These are phyloP conservation scores for fruit fly (Drosophila melanogaster) DNA, from an alignment of 1,140 invertebrate genomes.

Conservation along the genomic window Release_6_plus_ISO1_MT NT_033779.5:2462501-2463000, in stretches of 20 bases:
- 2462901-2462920: conserved; percentile 1
- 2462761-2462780: no score
- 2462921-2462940: neutral
- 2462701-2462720: neutral
- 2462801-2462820: no score
- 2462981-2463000: conserved; percentile 52
- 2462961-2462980: conserved; percentile 18
- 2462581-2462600: conserved; percentile 87
- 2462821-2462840: no score
- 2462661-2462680: conserved; percentile 90
- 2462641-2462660: conserved; percentile 91
- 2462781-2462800: no score
- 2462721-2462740: no score
- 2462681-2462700: conserved; percentile 87
- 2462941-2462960: conserved; percentile 14
- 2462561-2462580: conserved; percentile 40
- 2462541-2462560: conserved; percentile 15
- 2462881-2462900: conserved; percentile 15
- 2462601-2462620: conserved; percentile 95
- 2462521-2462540: conserved; percentile 43
- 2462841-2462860: neutral
- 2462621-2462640: conserved; percentile 90
- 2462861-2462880: neutral
- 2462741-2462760: no score
- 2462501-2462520: conserved; percentile 28